These are phyloP conservation scores for Castor canadensis DNA, from an alignment of 2,113 vertebrate species.

Conservation along the genomic window DNA sequence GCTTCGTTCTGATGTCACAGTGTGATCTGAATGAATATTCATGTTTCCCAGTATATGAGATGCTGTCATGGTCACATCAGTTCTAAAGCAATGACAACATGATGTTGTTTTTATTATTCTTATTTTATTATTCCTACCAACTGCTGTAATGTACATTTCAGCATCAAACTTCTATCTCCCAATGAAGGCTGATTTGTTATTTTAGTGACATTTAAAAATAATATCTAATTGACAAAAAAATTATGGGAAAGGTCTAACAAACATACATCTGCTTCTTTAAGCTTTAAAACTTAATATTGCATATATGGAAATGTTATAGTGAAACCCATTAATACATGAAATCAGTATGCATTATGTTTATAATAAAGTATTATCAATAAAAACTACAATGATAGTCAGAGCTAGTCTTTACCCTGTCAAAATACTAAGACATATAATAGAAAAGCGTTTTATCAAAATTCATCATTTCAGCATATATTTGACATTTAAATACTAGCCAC, in stretches of 20 bases:
- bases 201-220: slow-evolving; percentile 68
- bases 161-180: slow-evolving; percentile 50
- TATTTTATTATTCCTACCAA: slow-evolving; percentile 66
- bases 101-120: slow-evolving; percentile 76
- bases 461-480: background rate
- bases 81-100: slow-evolving; percentile 74
- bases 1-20: slow-evolving; percentile 75
- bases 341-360: background rate
- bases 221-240: slow-evolving; percentile 16
- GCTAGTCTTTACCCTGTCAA: background rate
- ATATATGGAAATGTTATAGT: background rate
- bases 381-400: no score
- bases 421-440: background rate
- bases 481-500: background rate
- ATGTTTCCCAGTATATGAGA: slow-evolving; percentile 66
- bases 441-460: background rate
- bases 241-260: background rate
- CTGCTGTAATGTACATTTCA: slow-evolving; percentile 43
- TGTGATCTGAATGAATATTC: slow-evolving; percentile 82
- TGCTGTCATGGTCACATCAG: slow-evolving; percentile 78
- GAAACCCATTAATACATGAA: background rate
- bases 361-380: no score
- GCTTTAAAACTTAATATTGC: background rate
- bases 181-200: slow-evolving; percentile 53
- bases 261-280: background rate